These are phyloP conservation scores for Nomada fabriciana DNA, from an alignment of 2,888 invertebrate species.

Conservation along the genomic window DNA sequence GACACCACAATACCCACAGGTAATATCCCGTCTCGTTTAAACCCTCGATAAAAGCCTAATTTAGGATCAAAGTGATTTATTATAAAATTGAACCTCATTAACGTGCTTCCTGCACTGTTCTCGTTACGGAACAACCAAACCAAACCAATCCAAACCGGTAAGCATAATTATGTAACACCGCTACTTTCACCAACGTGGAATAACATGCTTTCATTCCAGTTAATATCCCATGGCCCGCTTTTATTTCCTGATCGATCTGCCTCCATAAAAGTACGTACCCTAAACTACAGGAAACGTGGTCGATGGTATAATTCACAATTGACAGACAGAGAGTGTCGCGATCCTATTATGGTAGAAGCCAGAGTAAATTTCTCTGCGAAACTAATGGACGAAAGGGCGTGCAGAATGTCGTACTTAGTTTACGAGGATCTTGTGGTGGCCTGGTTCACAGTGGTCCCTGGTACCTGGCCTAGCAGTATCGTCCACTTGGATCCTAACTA, in stretches of 20 bases:
- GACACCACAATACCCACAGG: neutral
- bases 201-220: neutral
- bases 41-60: neutral
- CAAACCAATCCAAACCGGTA: neutral
- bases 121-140: neutral
- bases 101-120: neutral
- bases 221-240: neutral
- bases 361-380: constrained; percentile 23
- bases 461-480: constrained; percentile 51
- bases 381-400: constrained; percentile 37
- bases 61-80: neutral
- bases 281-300: neutral
- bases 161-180: neutral
- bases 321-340: neutral
- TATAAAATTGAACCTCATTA: neutral
- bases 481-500: constrained; percentile 66
- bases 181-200: neutral
- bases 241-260: neutral
- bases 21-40: neutral
- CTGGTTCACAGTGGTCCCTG: constrained; percentile 64
- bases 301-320: neutral
- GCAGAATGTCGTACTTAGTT: constrained; percentile 66
- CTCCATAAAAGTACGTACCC: neutral
- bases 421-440: constrained; percentile 72
- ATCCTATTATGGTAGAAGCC: neutral